Percentiles rank a stretch among this genome's conserved stretches.
Conservation (phyloP, 2,888 invertebrate species). For the Eupithecia dodoneata region DNA sequence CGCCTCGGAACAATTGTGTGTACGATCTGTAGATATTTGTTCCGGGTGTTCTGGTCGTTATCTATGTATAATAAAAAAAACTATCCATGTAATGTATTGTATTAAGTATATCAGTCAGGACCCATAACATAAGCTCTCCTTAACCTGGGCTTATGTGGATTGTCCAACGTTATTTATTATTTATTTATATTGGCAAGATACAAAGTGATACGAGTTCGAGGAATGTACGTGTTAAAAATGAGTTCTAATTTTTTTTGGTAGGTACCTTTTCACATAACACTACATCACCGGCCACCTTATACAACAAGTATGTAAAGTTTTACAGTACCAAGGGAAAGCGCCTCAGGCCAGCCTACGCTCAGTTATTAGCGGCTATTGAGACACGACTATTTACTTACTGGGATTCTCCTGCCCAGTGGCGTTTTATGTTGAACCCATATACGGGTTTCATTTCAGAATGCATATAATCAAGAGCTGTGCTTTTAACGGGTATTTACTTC, state of each 20-base stretch:
- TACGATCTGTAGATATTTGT: no score
- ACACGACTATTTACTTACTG: conserved; percentile 81
- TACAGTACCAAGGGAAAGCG: conserved; percentile 64
- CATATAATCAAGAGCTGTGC: conserved; percentile 4
- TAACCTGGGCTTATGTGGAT: no score
- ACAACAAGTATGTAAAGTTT: conserved; percentile 64
- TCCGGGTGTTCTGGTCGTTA: no score
- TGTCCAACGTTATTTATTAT: no score
- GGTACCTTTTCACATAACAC: background rate
- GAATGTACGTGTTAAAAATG: no score
- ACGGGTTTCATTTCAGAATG: background rate
- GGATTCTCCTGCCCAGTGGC: conserved; percentile 61
- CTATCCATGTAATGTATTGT: no score
- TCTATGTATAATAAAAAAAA: no score
- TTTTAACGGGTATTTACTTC: background rate
- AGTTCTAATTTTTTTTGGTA: background rate
- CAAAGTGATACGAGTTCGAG: no score
- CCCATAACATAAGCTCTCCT: no score
- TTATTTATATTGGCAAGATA: no score
- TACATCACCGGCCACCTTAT: conserved; percentile 8
- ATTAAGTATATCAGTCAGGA: no score
- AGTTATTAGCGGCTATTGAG: conserved; percentile 76
- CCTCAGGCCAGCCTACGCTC: conserved; percentile 72
- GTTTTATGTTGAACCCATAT: conserved; percentile 42
- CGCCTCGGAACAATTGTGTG: no score